phyloP scores from a whole-genome alignment of 2,888 invertebrate species.

The Agrenia bidenticulata region DNA sequence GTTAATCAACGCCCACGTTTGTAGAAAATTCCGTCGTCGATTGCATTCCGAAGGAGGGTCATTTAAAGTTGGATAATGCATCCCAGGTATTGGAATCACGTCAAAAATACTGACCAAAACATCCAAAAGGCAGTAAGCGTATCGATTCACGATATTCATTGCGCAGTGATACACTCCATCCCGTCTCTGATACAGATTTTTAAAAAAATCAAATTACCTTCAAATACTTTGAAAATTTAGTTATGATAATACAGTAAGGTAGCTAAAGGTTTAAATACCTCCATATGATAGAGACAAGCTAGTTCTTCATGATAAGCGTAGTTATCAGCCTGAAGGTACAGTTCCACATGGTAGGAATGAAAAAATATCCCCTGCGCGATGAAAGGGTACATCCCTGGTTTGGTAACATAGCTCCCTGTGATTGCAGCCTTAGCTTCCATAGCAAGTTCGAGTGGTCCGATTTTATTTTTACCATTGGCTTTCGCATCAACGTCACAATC shows the following conservation, averaged over 20 bases:
- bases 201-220: conserved; percentile 1
- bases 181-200: conserved; percentile 12
- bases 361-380: conserved; percentile 13
- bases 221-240: neutral
- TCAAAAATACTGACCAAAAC: conserved; percentile 3
- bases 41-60: neutral
- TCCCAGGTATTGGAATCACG: neutral
- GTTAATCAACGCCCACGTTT: neutral
- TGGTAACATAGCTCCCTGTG: neutral
- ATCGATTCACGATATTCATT: conserved; percentile 27
- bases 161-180: conserved; percentile 25
- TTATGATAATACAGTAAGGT: too few species aligned
- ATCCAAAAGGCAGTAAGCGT: conserved; percentile 23
- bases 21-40: neutral
- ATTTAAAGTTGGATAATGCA: conserved; percentile 19
- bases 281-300: conserved; percentile 27
- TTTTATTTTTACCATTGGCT: too few species aligned
- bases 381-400: conserved; percentile 6
- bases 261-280: too few species aligned
- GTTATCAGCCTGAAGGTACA: conserved; percentile 18
- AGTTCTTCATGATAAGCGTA: conserved; percentile 26
- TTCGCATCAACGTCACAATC: too few species aligned
- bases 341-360: neutral
- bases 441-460: too few species aligned
- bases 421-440: too few species aligned